phyloP scores from a whole-genome alignment of 1,140 invertebrate species.

The Vanessa atalanta region DNA sequence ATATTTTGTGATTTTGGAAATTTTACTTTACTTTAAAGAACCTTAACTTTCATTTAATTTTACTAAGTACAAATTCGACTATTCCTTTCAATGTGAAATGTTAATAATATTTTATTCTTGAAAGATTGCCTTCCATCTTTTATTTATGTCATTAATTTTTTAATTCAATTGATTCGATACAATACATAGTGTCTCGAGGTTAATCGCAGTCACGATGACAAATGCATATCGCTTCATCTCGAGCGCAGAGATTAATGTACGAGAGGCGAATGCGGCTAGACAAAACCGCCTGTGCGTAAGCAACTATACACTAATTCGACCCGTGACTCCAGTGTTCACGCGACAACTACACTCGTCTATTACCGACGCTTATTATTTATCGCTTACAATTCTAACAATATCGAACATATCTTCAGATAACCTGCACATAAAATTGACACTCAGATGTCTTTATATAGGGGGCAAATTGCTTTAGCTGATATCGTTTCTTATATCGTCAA shows the following conservation, averaged over 20 bases:
- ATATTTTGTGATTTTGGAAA: no score
- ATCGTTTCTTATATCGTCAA: slow-evolving; percentile 36
- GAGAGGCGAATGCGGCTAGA: slow-evolving; percentile 63
- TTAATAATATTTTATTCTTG: slow-evolving; percentile 7
- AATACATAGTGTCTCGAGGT: slow-evolving; percentile 66
- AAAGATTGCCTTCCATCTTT: slow-evolving; percentile 10
- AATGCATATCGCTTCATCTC: slow-evolving; percentile 78
- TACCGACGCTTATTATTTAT: slow-evolving; percentile 78
- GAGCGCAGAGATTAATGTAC: slow-evolving; percentile 72
- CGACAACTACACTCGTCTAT: slow-evolving; percentile 67
- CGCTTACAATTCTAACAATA: slow-evolving; percentile 47
- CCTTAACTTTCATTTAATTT: no score
- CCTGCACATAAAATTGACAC: slow-evolving; percentile 6
- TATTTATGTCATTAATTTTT: slow-evolving; percentile 29
- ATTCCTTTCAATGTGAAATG: neutral
- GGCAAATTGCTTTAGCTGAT: neutral
- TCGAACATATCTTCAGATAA: slow-evolving; percentile 11
- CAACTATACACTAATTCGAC: slow-evolving; percentile 62
- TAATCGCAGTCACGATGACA: slow-evolving; percentile 75
- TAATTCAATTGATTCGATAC: slow-evolving; percentile 72
- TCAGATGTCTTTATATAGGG: slow-evolving; percentile 13
- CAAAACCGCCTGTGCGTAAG: slow-evolving; percentile 67
- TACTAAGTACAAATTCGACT: neutral
- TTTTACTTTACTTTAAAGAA: no score
- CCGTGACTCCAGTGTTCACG: slow-evolving; percentile 59